phyloP scores from a whole-genome alignment of 1,140 invertebrate genomes.

The Latrodectus geometricus region DNA sequence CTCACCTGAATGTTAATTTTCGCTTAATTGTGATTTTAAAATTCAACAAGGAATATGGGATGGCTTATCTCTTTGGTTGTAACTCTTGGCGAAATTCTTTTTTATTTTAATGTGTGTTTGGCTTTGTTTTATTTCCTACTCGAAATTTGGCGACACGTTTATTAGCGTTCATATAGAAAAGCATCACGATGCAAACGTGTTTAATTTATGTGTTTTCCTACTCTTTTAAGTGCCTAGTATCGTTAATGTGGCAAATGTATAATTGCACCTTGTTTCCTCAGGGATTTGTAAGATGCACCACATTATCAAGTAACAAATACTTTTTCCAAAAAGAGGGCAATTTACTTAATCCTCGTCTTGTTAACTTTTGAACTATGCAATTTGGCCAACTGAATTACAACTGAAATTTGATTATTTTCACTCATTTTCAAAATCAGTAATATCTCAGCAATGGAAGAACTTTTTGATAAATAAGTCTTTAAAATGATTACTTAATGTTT shows the following conservation, averaged over 20 bases:
- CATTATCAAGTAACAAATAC: no score
- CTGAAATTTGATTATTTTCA: no score
- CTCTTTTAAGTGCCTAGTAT: not conserved
- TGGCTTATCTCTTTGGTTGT: not conserved
- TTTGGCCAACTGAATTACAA: no score
- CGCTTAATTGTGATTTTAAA: not conserved
- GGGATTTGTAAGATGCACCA: no score
- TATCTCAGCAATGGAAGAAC: no score
- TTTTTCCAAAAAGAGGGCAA: no score
- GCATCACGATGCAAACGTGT: not conserved
- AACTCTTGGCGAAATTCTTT: not conserved
- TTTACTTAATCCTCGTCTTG: no score
- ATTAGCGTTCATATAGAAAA: not conserved
- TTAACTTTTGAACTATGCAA: no score
- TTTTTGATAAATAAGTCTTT: no score
- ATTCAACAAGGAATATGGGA: not conserved
- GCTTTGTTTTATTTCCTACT: not conserved
- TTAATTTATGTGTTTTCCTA: not conserved
- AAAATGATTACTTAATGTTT: no score
- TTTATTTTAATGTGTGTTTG: not conserved
- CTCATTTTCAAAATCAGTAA: no score
- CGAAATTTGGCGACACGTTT: not conserved
- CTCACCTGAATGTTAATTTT: not conserved
- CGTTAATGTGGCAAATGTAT: not conserved
- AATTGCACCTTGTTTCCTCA: no score